Conservation (phyloP, 2,888 invertebrate genomes). For the Leistus spinibarbis region DNA sequence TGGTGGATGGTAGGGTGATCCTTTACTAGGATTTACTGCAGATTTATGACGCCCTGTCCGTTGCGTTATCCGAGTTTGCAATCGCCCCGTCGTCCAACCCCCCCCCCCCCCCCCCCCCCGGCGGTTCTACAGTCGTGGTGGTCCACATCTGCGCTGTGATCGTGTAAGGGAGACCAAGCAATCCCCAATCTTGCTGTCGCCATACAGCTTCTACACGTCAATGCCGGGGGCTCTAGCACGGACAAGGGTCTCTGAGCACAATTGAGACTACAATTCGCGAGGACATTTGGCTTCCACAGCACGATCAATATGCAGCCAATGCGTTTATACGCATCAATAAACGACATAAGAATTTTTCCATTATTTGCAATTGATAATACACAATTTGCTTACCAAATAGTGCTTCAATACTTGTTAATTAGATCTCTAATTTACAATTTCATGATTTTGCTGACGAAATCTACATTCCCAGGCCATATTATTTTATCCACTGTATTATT, state of each 20-base stretch:
- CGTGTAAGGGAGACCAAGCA: neutral
- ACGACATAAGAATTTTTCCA: neutral
- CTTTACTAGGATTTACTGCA: slow-evolving; percentile 23
- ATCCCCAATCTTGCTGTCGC: slow-evolving; percentile 29
- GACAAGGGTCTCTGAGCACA: slow-evolving; percentile 25
- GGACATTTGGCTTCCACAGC: slow-evolving; percentile 15
- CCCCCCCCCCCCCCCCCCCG: neutral
- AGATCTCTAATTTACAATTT: no score
- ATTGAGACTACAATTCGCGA: slow-evolving; percentile 25
- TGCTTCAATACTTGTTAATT: no score
- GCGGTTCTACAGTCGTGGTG: neutral
- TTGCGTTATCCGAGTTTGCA: slow-evolving; percentile 19
- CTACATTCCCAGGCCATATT: no score
- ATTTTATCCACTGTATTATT: no score
- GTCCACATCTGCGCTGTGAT: neutral
- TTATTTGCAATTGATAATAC: neutral
- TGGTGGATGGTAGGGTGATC: neutral
- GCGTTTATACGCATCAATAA: slow-evolving; percentile 6
- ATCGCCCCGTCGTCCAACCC: neutral
- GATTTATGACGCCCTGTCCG: slow-evolving; percentile 22
- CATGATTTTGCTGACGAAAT: no score
- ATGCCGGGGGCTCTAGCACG: slow-evolving; percentile 14
- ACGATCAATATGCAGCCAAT: slow-evolving; percentile 28
- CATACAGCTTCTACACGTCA: slow-evolving; percentile 30
- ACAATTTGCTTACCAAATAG: neutral